Evolutionary conservation across 2,888 invertebrate genomes (phyloP), one percentile per base, ranked within the genome.

Genomic region (Physocephala rufipes): DNA sequence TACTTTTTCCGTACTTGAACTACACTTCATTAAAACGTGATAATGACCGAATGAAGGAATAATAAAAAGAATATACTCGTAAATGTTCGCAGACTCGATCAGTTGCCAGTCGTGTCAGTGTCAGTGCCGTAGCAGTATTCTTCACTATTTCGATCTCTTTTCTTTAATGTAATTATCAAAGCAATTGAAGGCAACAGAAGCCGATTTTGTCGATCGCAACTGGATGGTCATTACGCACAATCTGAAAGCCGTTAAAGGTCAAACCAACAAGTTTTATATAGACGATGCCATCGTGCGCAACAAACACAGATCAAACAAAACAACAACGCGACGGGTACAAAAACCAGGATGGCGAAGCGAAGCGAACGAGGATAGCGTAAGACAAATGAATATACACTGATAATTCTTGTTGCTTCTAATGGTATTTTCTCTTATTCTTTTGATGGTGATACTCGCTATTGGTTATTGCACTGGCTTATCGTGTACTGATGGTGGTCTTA

Each of bases 101-200:
- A 16, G 12, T 45, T 47, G 21, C n/a, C n/a, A n/a, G n/a, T n/a
- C n/a, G n/a, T n/a, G 24, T 66, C 16, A 16, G n/a, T 66, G 51
- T 51, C 15, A 63, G 36, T 77, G 76, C 81, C 77, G 68, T 78
- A 73, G 59, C 78, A 74, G 62, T 75, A 5, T 24, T 49, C 36
- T 30, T 47, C 26, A 66, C 67, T 73, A 63, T 63, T 70, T 24
- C 62, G 67, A 43, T 65, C n/a, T 70, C 58, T 67, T 67, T 36
- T 16, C 15, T 59, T 68, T 43, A 65, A 47, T 64, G 64, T 64
- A 45, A 28, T 49, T 64, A 64, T 64, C 36, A 45, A 19, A 51
- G 49, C 26, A 26, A 28, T 15, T 58, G 58, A 26, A 26, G 26
- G 24, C 26, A 9, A 58, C n/a, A n/a, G n/a, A n/a, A n/a, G n/a